Evolutionary conservation across 2,888 invertebrate genomes (phyloP), one percentile per base, ranked within the genome.

Genomic region (Conops quadrifasciatus): DNA sequence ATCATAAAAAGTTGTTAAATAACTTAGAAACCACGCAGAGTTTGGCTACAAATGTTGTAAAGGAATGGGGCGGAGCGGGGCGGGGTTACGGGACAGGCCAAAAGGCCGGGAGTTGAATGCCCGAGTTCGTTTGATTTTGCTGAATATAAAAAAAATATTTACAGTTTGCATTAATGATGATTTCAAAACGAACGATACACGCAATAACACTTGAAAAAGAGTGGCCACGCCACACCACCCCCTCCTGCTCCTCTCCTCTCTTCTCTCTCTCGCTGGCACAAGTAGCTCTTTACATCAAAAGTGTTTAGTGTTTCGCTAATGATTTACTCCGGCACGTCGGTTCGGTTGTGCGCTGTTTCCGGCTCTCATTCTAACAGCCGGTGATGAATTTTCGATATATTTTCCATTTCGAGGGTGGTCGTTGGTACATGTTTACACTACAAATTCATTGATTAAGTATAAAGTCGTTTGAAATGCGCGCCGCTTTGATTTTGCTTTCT

Each of bases 361-460:
- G 74, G 75, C 72, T 71, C 68, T 62, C 71, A 63, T 49, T 64
- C 69, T 60, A 71, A 72, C 59, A 67, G 49, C 73, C 73, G 74
- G 73, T 75, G 73, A 72, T 71, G 70, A 72, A 67, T 71, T 71
- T 69, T 51, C 62, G 56, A 49, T 71, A n/a, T n/a, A 65, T 19
- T 19, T 19, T 21, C 49, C 65, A 51, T 66, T 53, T 66, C 21
- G 66, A 64, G 64, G n/a, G 49, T 28, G 16, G 53, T n/a, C 24
- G 53, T 53, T 53, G 21, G 28, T 16, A 51, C 64, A 51, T 51
- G 49, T 30, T 64, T 28, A 26, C 49, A 28, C 49, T 64, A 49
- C 51, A 51, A 64, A 64, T 64, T 21, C 24, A 21, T 53, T 53
- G 53, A 53, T 53, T 53, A 53, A 53, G 53, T n/a, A n/a, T n/a